These are phyloP conservation scores for Epicauta chinensis DNA, from an alignment of 1,140 invertebrate species.

Conservation along the genomic window DNA sequence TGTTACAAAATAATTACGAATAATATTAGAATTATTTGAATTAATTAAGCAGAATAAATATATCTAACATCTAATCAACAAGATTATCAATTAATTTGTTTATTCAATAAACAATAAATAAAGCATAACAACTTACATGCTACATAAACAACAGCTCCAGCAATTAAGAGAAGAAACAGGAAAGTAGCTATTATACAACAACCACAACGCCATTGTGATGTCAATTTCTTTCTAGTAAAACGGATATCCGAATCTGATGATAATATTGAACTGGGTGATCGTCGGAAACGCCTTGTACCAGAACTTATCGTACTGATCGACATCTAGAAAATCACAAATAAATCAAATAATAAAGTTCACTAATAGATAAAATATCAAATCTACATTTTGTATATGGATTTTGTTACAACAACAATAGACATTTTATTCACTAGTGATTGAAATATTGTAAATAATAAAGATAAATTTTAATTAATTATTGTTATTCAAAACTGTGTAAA, in stretches of 20 bases:
- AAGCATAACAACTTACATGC: conserved; percentile 71
- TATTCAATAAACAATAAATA: too few relatives aligned
- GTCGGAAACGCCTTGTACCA: conserved; percentile 32
- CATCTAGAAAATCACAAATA: conserved; percentile 31
- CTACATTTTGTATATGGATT: too few relatives aligned
- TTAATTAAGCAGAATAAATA: too few relatives aligned
- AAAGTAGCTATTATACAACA: conserved; percentile 79
- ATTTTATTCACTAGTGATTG: too few relatives aligned
- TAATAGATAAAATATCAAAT: too few relatives aligned
- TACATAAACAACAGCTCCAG: conserved; percentile 76
- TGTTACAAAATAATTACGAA: conserved; percentile 1
- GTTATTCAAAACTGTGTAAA: too few relatives aligned
- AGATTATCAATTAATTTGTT: too few relatives aligned
- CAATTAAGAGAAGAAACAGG: conserved; percentile 70
- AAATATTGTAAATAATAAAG: too few relatives aligned
- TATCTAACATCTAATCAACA: too few relatives aligned
- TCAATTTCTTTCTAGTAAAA: conserved; percentile 74
- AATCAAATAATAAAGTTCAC: too few relatives aligned
- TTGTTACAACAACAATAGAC: too few relatives aligned
- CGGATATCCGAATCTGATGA: conserved; percentile 79
- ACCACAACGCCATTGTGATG: conserved; percentile 70
- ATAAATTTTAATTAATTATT: too few relatives aligned
- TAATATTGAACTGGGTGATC: conserved; percentile 66
- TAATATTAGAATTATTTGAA: neutral
- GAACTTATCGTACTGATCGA: conserved; percentile 36